Percentiles rank a stretch among this genome's conserved stretches.
phyloP scores from a whole-genome alignment of 2,888 invertebrate species.

The Tricholauxania praeusta region DNA sequence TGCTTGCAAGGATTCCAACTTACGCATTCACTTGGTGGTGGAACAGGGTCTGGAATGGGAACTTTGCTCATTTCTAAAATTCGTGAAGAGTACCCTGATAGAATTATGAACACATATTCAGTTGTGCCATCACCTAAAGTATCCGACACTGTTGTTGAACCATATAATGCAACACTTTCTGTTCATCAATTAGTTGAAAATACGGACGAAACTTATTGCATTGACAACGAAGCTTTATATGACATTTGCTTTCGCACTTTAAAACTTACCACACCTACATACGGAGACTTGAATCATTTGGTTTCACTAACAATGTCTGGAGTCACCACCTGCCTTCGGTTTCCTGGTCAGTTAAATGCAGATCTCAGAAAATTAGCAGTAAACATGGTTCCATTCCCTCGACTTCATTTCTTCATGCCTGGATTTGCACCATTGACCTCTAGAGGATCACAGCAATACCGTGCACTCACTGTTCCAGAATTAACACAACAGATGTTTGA shows the following conservation, averaged over 20 bases:
- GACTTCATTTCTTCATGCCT: slow-evolving; percentile 91
- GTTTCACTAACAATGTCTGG: slow-evolving; percentile 90
- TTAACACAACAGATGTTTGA: slow-evolving; percentile 95
- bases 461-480: slow-evolving; percentile 90
- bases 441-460: slow-evolving; percentile 74
- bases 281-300: slow-evolving; percentile 93
- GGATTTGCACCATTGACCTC: slow-evolving; percentile 86
- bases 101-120: slow-evolving; percentile 98
- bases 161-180: slow-evolving; percentile 91
- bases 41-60: slow-evolving; percentile 97
- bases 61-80: slow-evolving; percentile 96
- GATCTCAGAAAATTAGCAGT: slow-evolving; percentile 89
- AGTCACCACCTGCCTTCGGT: slow-evolving; percentile 85
- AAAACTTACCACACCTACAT: slow-evolving; percentile 90
- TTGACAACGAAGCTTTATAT: slow-evolving; percentile 93
- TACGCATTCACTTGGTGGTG: slow-evolving; percentile 95
- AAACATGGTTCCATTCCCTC: slow-evolving; percentile 94
- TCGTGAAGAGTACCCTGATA: slow-evolving; percentile 97
- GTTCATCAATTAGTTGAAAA: slow-evolving; percentile 91
- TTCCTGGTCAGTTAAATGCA: slow-evolving; percentile 92
- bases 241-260: slow-evolving; percentile 94
- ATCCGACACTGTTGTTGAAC: slow-evolving; percentile 93
- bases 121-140: slow-evolving; percentile 90
- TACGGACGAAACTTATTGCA: slow-evolving; percentile 92
- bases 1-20: slow-evolving; percentile 95